Evolutionary conservation across 2,113 vertebrate species (phyloP).

Genomic region (Pelodiscus sinensis): DNA sequence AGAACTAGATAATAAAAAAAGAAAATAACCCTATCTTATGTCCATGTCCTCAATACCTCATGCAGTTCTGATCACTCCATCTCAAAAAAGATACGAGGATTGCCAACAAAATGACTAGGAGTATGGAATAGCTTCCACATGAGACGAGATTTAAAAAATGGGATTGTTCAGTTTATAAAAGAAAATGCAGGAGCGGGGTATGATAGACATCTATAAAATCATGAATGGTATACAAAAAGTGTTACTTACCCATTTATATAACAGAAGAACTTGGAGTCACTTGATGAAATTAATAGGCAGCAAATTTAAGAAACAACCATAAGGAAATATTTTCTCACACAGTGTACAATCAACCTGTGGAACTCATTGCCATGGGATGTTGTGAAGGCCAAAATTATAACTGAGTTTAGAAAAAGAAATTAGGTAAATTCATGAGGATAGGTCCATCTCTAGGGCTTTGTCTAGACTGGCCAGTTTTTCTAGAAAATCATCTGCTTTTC

Average conservation of each 20-base stretch:
- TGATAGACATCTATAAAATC: not conserved
- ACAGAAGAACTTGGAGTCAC: too few species aligned
- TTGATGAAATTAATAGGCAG: not conserved
- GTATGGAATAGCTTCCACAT: not conserved
- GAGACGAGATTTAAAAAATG: not conserved
- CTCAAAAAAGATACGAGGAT: not conserved
- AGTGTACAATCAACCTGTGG: not conserved
- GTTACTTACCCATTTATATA: too few species aligned
- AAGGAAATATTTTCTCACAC: not conserved
- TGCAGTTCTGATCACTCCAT: not conserved
- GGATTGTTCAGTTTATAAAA: not conserved
- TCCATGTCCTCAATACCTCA: not conserved
- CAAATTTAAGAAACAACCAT: not conserved
- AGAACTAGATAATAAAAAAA: not conserved
- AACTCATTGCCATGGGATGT: not conserved
- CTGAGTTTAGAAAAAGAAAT: not conserved
- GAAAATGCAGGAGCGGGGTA: not conserved
- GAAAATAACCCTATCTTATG: not conserved
- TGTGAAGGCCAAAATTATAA: not conserved
- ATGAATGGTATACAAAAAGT: too few species aligned
- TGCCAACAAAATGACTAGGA: not conserved
- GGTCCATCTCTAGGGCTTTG: not conserved
- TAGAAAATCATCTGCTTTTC: too few species aligned
- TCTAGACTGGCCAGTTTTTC: too few species aligned
- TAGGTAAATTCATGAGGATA: not conserved